Percentiles rank a stretch among this genome's conserved stretches.
Conservation (phyloP, 2,113 vertebrate species). For the cat (Felis catus) region F.catus_Fca126_mat1.0 CM031423.1:82279501-82280000, state of each 20-base stretch:
- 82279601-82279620: background rate
- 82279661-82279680: constrained; percentile 2
- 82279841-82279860: background rate
- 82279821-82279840: background rate
- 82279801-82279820: background rate
- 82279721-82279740: background rate
- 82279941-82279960: background rate
- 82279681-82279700: background rate
- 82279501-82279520: constrained; percentile 55
- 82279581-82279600: background rate
- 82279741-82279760: background rate
- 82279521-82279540: constrained; percentile 52
- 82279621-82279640: background rate
- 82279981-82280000: background rate
- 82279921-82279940: background rate
- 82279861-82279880: background rate
- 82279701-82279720: background rate
- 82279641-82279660: background rate
- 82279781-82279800: background rate
- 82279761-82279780: background rate
- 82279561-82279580: constrained; percentile 2
- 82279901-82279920: background rate
- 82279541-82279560: constrained; percentile 51
- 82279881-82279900: background rate
- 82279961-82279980: background rate